Evolutionary conservation across 2,113 vertebrate genomes (phyloP), one percentile per base, ranked within the genome.

Genomic region (Mystacornis crossleyi): DNA sequence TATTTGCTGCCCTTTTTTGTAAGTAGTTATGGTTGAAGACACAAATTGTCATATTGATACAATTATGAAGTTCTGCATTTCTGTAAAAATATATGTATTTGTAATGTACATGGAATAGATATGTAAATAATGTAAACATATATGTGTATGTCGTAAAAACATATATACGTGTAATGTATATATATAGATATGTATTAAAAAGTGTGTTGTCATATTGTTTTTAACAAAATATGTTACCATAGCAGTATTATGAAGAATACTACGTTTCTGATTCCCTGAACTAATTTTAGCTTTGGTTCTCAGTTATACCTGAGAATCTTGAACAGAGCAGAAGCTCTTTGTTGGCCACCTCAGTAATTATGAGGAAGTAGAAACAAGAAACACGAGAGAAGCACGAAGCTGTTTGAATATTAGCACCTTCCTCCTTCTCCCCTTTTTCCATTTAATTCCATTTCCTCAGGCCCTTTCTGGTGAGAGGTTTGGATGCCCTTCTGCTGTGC

Each of bases 101-200:
- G 20, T 42, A 58, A 21, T 51, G 12, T 79, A 70, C 11, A n/a
- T 23, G 33, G 19, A 53, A 47, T 60, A 55, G 6, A 14, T 42
- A 29, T 17, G 21, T 70, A 43, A 67, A 55, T 36, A 54, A 69
- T 43, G 14, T 50, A 53, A 53, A 18, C 26, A 20, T 38, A 6
- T 38, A 8, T 61, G 33, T 74, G 19, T 57, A 10, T 55, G 67
- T 62, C 3, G 13, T 62, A 58, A 74, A 73, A 71, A 21, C 10
- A 48, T 14, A 16, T 28, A 8, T 9, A 2, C 1, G 1, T 58
- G 5, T 36, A 13, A 47, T 36, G 0, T n/a, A 10, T 62, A 18
- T 62, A 13, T 70, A 23, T 58, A 6, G 20, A 4, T 34, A 29
- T 20, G 5, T 78, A 10, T 50, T 61, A 18, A 67, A 81, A 77